A percentile compares a stretch with the other conserved stretches of the same genome.
phyloP scores from a whole-genome alignment of 1,140 invertebrate species.

The Pristionchus pacificus region DNA sequence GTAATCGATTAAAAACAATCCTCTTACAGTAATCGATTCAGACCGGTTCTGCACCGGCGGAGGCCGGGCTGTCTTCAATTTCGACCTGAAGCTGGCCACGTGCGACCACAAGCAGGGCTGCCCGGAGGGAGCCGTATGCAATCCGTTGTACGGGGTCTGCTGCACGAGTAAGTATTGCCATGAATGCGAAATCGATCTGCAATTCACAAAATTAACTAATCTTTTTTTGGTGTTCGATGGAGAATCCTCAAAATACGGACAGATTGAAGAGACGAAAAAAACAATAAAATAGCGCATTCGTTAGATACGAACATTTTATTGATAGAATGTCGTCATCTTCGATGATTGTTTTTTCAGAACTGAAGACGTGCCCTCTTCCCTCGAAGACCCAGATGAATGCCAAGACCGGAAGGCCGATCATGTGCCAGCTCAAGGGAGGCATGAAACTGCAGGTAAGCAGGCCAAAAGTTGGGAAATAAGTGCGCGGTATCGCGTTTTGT shows the following conservation, averaged over 20 bases:
- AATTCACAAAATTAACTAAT: too few relatives aligned
- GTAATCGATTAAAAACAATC: too few relatives aligned
- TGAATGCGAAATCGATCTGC: not conserved
- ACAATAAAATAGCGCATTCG: too few relatives aligned
- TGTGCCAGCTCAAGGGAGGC: slow-evolving; percentile 35
- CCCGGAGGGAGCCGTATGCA: slow-evolving; percentile 21
- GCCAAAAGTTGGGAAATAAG: not conserved
- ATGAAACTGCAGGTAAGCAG: not conserved
- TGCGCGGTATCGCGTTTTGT: too few relatives aligned
- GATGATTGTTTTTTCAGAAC: slow-evolving; percentile 28
- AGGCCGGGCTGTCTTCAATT: slow-evolving; percentile 23
- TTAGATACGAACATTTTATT: not conserved
- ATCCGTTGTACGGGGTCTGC: slow-evolving; percentile 34
- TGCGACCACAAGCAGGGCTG: slow-evolving; percentile 27
- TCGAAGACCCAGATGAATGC: slow-evolving; percentile 41
- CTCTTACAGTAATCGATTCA: too few relatives aligned
- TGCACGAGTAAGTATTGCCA: slow-evolving; percentile 36
- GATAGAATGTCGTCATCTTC: not conserved
- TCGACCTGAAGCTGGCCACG: slow-evolving; percentile 18
- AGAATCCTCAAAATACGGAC: too few relatives aligned
- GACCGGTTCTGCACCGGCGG: slow-evolving; percentile 35
- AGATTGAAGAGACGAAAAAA: too few relatives aligned
- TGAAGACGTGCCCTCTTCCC: slow-evolving; percentile 43
- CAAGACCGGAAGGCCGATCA: slow-evolving; percentile 37
- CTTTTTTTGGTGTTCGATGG: too few relatives aligned